Evolutionary conservation across 2,113 vertebrate genomes (phyloP).

Genomic region (Tetraodon nigroviridis): DNA sequence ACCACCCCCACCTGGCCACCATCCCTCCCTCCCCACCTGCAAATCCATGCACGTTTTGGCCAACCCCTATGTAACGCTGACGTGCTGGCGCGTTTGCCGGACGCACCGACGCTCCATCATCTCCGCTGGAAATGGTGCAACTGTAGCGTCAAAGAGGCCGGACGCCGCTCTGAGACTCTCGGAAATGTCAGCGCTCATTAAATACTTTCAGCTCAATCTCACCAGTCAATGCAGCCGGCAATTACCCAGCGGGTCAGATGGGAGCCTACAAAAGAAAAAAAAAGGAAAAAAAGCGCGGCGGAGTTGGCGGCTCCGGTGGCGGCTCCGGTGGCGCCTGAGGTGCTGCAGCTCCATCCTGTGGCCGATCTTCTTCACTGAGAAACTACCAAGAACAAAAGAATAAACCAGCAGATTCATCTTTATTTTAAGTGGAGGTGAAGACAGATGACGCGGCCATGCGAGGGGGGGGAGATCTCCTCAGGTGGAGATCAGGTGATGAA

Average conservation of each 20-base stretch:
- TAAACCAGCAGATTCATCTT: not conserved
- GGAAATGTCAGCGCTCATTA: conserved; percentile 54
- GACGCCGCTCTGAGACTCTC: conserved; percentile 14
- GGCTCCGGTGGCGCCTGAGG: conserved; percentile 5
- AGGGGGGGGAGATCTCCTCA: conserved; percentile 28
- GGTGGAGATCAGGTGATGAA: conserved; percentile 72
- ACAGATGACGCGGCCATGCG: conserved; percentile 11
- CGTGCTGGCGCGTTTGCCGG: not conserved
- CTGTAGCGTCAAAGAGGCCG: not conserved
- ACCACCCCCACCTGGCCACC: too few relatives aligned
- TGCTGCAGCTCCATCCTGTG: conserved; percentile 51
- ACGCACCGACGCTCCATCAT: not conserved
- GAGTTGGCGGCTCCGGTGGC: not conserved
- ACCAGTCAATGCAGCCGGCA: conserved; percentile 37
- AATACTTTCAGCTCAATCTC: conserved; percentile 45
- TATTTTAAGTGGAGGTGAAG: not conserved
- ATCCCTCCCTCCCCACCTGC: conserved; percentile 4
- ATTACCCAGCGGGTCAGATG: conserved; percentile 44
- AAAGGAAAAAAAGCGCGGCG: not conserved
- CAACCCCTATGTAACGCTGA: conserved; percentile 37
- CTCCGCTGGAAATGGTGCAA: not conserved
- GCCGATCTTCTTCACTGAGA: not conserved
- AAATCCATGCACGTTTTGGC: conserved; percentile 14
- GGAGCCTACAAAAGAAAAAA: conserved; percentile 22
- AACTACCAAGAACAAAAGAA: not conserved